Conservation (phyloP, 2,113 vertebrate genomes). For the Tupaia chinensis region DNA sequence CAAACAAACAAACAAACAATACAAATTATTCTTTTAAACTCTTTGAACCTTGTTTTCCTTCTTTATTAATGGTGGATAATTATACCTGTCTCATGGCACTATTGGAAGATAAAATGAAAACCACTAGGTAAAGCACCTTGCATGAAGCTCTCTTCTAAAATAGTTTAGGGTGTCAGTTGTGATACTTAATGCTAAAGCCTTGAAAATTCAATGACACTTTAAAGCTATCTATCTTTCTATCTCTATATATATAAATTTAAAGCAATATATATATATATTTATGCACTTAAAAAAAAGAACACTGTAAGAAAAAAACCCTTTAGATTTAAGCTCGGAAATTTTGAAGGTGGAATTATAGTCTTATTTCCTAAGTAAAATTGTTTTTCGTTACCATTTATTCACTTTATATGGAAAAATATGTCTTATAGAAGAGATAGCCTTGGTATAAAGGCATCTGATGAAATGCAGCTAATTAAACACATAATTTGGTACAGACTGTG, state of each 20-base stretch:
- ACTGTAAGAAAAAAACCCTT: constrained; percentile 7
- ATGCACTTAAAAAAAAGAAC: neutral
- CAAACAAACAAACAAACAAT: too few species aligned
- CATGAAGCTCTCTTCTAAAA: neutral
- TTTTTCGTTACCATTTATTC: constrained; percentile 61
- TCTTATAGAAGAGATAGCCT: constrained; percentile 39
- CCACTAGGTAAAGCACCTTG: neutral
- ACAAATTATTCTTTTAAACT: neutral
- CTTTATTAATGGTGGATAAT: neutral
- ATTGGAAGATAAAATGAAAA: neutral
- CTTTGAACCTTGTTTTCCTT: neutral
- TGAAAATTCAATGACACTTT: neutral
- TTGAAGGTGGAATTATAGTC: constrained; percentile 36
- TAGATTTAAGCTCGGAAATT: constrained; percentile 55
- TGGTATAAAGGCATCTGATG: constrained; percentile 64
- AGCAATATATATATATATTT: neutral
- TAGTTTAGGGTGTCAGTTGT: neutral
- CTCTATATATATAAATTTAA: too few species aligned
- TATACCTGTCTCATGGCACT: neutral
- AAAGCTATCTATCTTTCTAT: too few species aligned
- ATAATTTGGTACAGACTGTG: constrained; percentile 77
- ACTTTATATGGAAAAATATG: constrained; percentile 47
- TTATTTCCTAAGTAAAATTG: constrained; percentile 64
- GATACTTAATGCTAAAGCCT: neutral
- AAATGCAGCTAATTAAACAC: constrained; percentile 75